Evolutionary conservation across 2,888 invertebrate genomes (phyloP).

Genomic region (Leucania comma): DNA sequence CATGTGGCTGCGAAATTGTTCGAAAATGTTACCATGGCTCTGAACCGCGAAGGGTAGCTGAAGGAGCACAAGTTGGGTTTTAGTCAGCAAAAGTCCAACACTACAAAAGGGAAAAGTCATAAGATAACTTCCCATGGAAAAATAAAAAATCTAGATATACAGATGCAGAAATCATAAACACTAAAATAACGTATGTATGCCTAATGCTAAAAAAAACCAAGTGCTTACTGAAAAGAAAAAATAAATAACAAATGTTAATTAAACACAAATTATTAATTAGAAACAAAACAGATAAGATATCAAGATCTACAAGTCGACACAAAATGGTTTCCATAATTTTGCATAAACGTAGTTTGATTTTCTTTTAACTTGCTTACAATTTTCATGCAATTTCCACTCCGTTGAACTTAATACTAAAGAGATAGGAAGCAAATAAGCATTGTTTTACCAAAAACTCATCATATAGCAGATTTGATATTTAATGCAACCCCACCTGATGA

Average conservation of each 20-base stretch:
- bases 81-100: too few relatives aligned
- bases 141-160: too few relatives aligned
- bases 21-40: too few relatives aligned
- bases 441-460: not conserved
- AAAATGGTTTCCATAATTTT: not conserved
- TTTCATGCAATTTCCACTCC: not conserved
- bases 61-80: too few relatives aligned
- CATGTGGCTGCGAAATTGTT: too few relatives aligned
- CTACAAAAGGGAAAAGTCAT: too few relatives aligned
- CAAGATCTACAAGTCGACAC: not conserved
- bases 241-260: not conserved
- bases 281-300: not conserved
- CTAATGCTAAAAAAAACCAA: not conserved
- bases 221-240: not conserved
- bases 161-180: not conserved
- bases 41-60: too few relatives aligned
- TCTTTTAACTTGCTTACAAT: not conserved
- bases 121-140: too few relatives aligned
- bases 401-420: too few relatives aligned
- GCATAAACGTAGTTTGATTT: not conserved
- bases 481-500: too few relatives aligned
- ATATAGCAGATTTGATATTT: too few relatives aligned
- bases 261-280: constrained; percentile 2
- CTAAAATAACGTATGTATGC: not conserved
- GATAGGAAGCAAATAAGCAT: not conserved